Base-by-base conservation (phyloP, 92 coral and sea anemone species). In the Plumapathes pennacea region DNA sequence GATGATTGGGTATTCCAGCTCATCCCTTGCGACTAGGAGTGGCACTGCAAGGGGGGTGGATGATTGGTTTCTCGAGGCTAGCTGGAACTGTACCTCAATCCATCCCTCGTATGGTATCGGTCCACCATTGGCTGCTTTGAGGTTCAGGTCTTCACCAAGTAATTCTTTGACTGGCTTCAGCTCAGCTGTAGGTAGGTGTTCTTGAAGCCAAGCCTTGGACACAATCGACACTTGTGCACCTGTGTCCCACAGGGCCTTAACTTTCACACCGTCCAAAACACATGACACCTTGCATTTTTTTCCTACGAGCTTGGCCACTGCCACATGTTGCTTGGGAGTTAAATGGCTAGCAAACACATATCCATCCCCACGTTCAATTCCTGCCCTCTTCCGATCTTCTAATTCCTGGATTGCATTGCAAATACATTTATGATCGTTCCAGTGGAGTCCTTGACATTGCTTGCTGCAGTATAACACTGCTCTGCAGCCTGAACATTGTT, bases 211-310 rank as follows among this genome's bases (percentile, higher is more conserved):
- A 38, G 38, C 63, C 37, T 64, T 39, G 4, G 81, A 78, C 34
- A 77, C 62, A 39, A 74, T 50, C 31, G 75, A 85, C 30, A 85
- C 86, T 57, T 85, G 88, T 34, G 85, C 74, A 23, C 76, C 83
- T 0, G 85, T 79, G 71, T 79, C 83, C 84, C 83, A 67, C 38
- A 80, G 48, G 5, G 72, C 71, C 25, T 85, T 46, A 47, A 41
- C 54, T 4, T 54, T 20, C 9, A 61, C 74, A 30, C 47, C 15
- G 55, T 64, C 64, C 75, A 74, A 51, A 15, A 33, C 38, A 20
- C 66, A 84, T 10, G 50, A 48, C 0, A 78, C 50, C 41, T 68
- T 85, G 44, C 84, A 80, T 71, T 76, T 74, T 25, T 55, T 30
- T 27, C 94, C 88, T 27, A 80, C 78, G 32, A 85, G 71, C 41